Conservation (phyloP, 2,888 invertebrate species). For the Brenthis daphne region DNA sequence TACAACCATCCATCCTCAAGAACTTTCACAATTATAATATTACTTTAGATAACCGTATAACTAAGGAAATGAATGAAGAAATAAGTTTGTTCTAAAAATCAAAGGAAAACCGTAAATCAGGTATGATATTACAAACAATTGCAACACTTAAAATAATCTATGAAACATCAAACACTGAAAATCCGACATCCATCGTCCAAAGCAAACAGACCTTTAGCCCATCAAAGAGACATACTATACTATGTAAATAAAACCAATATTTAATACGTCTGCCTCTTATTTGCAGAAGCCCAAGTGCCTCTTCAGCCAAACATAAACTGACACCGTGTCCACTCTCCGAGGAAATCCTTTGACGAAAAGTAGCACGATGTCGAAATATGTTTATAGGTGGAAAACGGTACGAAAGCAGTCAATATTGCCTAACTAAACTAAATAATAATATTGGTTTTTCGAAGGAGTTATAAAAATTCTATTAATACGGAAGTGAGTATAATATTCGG, state of each 20-base stretch:
- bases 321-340: constrained; percentile 9
- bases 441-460: too few relatives aligned
- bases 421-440: constrained; percentile 3
- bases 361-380: constrained; percentile 4
- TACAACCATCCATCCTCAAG: too few relatives aligned
- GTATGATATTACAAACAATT: constrained; percentile 18
- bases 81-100: not conserved
- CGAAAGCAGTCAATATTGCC: constrained; percentile 17
- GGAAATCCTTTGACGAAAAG: constrained; percentile 1
- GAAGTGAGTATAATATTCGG: too few relatives aligned
- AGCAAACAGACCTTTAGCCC: constrained; percentile 28
- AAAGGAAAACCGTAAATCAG: not conserved
- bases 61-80: not conserved
- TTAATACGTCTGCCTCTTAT: constrained; percentile 14
- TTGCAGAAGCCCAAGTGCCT: constrained; percentile 24
- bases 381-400: too few relatives aligned
- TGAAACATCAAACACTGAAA: constrained; percentile 16
- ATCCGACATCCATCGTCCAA: constrained; percentile 18
- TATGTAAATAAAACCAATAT: constrained; percentile 33
- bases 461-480: too few relatives aligned
- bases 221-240: constrained; percentile 29
- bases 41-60: too few relatives aligned
- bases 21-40: too few relatives aligned
- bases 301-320: constrained; percentile 12
- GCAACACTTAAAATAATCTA: constrained; percentile 18